Evolutionary conservation across 2,113 vertebrate genomes (phyloP), one percentile per base, ranked within the genome.

Genomic region (Hemichromis elongatus): DNA sequence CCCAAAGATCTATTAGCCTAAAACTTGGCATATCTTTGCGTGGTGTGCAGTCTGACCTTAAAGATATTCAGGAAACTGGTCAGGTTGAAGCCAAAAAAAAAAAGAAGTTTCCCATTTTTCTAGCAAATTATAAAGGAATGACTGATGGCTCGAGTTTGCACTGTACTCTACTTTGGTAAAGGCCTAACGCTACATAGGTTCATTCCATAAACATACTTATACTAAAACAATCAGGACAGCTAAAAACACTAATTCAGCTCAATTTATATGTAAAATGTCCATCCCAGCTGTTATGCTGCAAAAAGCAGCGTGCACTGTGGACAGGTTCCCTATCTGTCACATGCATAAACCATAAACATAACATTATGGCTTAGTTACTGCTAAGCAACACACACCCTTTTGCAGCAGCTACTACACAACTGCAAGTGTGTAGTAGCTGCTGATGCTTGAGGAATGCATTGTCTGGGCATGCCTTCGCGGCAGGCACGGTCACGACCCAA

Each of bases 11-110:
- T 61, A 1, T 35, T 61, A 61, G 5, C 57, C 9, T 35, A 35
- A 61, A 61, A 9, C 18, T n/a, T 35, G 30, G 3, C 30, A 35
- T 35, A 11, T 10, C 30, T 61, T 35, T 61, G 18, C 30, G 0
- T n/a, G 28, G 16, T 0, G 0, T 61, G 28, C 0, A 1, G 30
- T 61, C 16, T 35, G 30, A 35, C 57, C 3, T 35, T n/a, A 61
- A 61, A n/a, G 3, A 35, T 7, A 61, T 61, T 61, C 0, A 61
- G 9, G 0, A 35, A 61, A 35, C 30, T 35, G 18, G 57, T 35
- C 9, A 35, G 35, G 30, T 16, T 16, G 28, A 35, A 18, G 9
- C 19, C 1, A 61, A 61, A 61, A 10, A 3, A 61, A 61, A 35
- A 5, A 61, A 61, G 57, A n/a, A 18, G 18, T 40, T 66, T 12